Conservation (phyloP, 2,113 vertebrate genomes). For the Mus pahari region DNA sequence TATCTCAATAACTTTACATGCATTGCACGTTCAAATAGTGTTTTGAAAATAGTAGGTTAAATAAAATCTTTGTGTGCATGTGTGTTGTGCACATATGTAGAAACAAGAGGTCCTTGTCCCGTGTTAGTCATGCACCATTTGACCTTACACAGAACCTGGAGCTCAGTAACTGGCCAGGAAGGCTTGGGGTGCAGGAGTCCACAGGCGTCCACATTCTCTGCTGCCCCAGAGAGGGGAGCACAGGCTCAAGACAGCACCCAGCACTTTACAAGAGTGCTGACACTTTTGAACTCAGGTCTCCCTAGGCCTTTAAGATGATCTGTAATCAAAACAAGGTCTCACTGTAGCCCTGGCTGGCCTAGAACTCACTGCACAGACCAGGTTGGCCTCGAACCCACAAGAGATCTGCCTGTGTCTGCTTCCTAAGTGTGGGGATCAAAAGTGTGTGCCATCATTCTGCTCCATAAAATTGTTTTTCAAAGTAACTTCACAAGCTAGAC, state of each 20-base stretch:
- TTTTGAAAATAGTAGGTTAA: conserved; percentile 30
- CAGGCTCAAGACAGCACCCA: not conserved
- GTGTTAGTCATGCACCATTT: not conserved
- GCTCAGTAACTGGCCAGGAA: not conserved
- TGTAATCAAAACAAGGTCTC: not conserved
- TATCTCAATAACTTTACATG: conserved; percentile 8
- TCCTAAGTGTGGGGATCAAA: not conserved
- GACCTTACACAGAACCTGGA: not conserved
- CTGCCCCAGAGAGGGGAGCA: not conserved
- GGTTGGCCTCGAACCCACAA: not conserved
- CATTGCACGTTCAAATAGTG: conserved; percentile 17
- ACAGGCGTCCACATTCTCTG: not conserved
- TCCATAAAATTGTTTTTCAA: not conserved
- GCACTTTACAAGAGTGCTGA: not conserved
- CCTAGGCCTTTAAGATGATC: not conserved
- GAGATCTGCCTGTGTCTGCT: no score
- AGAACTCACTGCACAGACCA: not conserved
- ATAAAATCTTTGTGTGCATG: not conserved
- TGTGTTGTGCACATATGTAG: no score
- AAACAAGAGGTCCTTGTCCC: not conserved
- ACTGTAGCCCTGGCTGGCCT: not conserved
- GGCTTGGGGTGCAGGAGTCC: no score
- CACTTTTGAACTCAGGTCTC: not conserved
- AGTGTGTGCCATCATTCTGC: not conserved
- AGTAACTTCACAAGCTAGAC: not conserved